A percentile compares a stretch with the other conserved stretches of the same genome.
Evolutionary conservation across 2,797 vertebrate species (phyloP).

Genomic region (Bovichtus diacanthus): DNA sequence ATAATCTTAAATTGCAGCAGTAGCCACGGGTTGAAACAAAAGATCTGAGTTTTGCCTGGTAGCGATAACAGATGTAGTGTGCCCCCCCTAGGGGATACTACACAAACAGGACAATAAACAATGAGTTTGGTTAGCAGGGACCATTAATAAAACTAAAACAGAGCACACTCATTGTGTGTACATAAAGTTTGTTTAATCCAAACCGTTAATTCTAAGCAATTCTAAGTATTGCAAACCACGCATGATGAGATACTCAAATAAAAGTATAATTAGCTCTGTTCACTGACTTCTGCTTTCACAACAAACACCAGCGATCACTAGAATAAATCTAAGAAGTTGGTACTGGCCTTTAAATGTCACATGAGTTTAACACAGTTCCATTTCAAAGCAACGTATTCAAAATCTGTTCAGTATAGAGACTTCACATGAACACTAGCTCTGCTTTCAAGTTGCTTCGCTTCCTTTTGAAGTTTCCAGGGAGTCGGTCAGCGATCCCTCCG

Average conservation of each 20-base stretch:
- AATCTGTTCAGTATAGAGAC: conserved; percentile 6
- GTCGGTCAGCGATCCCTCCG: not conserved
- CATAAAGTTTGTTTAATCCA: not conserved
- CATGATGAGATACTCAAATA: not conserved
- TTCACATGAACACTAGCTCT: not conserved
- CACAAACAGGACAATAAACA: not conserved
- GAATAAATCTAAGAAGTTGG: not conserved
- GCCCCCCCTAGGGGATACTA: not conserved
- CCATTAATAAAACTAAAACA: not conserved
- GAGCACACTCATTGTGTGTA: not conserved
- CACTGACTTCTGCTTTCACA: not conserved
- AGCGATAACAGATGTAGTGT: not conserved
- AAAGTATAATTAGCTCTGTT: not conserved
- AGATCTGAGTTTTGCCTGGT: not conserved
- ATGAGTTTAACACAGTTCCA: not conserved
- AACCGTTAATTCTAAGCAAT: not conserved
- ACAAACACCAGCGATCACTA: not conserved
- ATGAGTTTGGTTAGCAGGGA: not conserved
- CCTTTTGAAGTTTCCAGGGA: conserved; percentile 29
- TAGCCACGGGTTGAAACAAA: not conserved
- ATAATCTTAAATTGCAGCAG: not conserved
- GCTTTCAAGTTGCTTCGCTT: conserved; percentile 8
- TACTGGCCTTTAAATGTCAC: not conserved
- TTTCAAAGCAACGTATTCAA: conserved; percentile 7
- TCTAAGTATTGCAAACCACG: not conserved